Conservation (phyloP, 2,113 vertebrate genomes). For the Emydocephalus ijimae region DNA sequence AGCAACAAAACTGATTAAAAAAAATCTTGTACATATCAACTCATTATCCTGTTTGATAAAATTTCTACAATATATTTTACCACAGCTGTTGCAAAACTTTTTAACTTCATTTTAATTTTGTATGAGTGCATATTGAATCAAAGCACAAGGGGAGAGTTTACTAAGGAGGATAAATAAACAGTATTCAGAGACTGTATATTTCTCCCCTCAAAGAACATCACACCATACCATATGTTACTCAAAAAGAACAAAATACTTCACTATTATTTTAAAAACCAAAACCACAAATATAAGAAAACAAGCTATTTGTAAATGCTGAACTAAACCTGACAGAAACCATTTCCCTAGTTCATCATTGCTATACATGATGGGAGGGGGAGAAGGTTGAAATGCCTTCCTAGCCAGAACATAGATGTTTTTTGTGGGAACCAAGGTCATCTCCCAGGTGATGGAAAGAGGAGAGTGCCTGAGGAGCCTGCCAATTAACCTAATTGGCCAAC, state of each 20-base stretch:
- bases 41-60: not conserved
- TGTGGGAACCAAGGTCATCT: no score
- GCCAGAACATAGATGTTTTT: no score
- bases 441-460: no score
- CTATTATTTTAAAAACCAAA: constrained; percentile 67
- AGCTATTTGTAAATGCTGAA: constrained; percentile 1
- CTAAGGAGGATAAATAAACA: constrained; percentile 33
- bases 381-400: no score
- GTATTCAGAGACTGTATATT: constrained; percentile 36
- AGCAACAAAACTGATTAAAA: not conserved
- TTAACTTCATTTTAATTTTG: constrained; percentile 18
- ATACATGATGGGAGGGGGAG: no score
- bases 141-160: constrained; percentile 39
- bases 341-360: no score
- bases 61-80: rapidly evolving
- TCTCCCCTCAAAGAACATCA: constrained; percentile 44
- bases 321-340: no score
- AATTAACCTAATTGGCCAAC: no score
- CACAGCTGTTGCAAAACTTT: not conserved
- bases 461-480: no score
- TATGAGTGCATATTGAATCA: constrained; percentile 31
- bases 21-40: not conserved
- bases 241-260: constrained; percentile 63
- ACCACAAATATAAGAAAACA: constrained; percentile 61
- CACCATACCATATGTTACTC: constrained; percentile 41